phyloP scores from a whole-genome alignment of 2,113 vertebrate genomes.

The Uropsilus gracilis region DNA sequence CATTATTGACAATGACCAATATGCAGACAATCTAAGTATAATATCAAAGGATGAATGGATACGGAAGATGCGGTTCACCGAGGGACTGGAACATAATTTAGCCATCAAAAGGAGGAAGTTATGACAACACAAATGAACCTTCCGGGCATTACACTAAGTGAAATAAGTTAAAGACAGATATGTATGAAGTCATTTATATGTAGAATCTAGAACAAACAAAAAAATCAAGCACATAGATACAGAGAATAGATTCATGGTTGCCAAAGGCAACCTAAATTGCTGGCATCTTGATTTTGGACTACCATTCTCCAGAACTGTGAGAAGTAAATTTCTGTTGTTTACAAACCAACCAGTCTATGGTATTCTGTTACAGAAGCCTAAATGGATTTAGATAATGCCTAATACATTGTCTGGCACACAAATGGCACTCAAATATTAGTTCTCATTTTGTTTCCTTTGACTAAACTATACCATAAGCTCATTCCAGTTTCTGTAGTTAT shows the following conservation, averaged over 20 bases:
- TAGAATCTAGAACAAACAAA: neutral
- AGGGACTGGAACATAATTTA: neutral
- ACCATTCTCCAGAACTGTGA: too few relatives aligned
- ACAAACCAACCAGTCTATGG: too few relatives aligned
- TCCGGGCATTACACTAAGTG: neutral
- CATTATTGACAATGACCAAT: neutral
- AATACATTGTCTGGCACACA: too few relatives aligned
- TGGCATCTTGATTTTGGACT: too few relatives aligned
- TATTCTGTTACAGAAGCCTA: too few relatives aligned
- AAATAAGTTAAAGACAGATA: neutral
- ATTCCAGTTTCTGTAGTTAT: neutral
- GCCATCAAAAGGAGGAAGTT: neutral
- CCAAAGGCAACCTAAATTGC: too few relatives aligned
- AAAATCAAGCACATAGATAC: neutral
- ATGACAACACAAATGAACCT: neutral
- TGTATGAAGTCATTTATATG: neutral
- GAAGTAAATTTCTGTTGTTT: too few relatives aligned
- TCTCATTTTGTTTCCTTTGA: slow-evolving; percentile 4
- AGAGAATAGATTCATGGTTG: neutral
- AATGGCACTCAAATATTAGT: neutral
- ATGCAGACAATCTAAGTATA: neutral
- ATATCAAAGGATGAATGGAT: too few relatives aligned
- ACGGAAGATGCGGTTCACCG: neutral
- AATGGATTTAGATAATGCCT: too few relatives aligned
- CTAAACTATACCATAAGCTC: neutral